Evolutionary conservation across 2,888 invertebrate genomes (phyloP), one percentile per base, ranked within the genome.

Genomic region (Drosophila barbarae): DNA sequence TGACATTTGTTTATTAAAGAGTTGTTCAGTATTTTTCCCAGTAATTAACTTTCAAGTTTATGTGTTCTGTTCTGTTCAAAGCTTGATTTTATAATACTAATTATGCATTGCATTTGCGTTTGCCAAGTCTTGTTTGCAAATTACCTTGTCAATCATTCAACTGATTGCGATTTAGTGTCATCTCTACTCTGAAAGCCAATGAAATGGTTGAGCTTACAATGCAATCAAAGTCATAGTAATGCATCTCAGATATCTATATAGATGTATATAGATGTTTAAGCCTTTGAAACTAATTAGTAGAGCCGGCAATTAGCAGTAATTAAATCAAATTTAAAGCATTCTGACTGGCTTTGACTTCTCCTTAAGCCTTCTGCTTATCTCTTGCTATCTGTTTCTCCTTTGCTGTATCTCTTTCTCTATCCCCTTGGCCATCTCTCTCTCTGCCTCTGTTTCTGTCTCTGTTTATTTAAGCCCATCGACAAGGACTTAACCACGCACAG

Each of bases 271-370:
- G 18, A 5, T 30, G 49, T 9, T 18, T 13, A 35, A 36, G 30
- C 23, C 21, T 41, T 52, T 52, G 21, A 46, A 70, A 66, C 70
- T 79, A 81, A 79, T 79, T 82, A 79, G 73, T 65, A 49, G 46
- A 54, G 67, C 47, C 54, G 46, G 71, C 71, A 81, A 81, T 79
- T 76, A 72, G 74, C 65, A 65, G 74, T 79, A 79, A 82, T 82
- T 82, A 76, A 76, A 74, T 79, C 70, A 82, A 76, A 73, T 82
- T 79, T 77, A 69, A 68, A 82, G 73, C 71, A 66, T 38, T 36
- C 26, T 15, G 26, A 32, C 34, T 32, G 3, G 39, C 46, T 52
- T 18, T 38, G 35, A 15, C 44, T 44, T 38, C 49, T 15, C 21
- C n/a, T 18, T 21, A 5, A 13, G 35, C 23, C 5, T 30, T 21